A percentile compares a stretch with the other conserved stretches of the same genome.
phyloP scores from a whole-genome alignment of 1,140 invertebrate genomes.

The Drosophila funebris region DNA sequence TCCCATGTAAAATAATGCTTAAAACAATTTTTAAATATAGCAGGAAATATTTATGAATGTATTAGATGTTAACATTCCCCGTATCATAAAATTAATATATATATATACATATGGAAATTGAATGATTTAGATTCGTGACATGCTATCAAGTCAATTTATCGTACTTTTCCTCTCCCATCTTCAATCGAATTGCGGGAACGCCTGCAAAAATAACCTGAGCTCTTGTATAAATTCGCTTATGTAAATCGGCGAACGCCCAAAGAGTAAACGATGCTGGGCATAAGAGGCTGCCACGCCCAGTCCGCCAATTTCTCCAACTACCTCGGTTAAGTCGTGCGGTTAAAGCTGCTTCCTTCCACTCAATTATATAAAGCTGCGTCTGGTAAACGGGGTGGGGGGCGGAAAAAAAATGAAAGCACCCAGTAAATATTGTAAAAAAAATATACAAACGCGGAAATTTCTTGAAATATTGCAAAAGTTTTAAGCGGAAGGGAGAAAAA shows the following conservation, averaged over 20 bases:
- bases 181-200: not conserved
- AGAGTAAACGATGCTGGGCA: slow-evolving; percentile 8
- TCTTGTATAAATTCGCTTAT: slow-evolving; percentile 1
- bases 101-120: not conserved
- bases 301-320: slow-evolving; percentile 21
- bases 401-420: slow-evolving; percentile 29
- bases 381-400: slow-evolving; percentile 6
- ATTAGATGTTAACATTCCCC: not conserved
- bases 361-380: slow-evolving; percentile 67
- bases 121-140: not conserved
- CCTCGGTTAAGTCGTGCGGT: slow-evolving; percentile 61
- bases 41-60: too few relatives aligned
- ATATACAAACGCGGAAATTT: slow-evolving; percentile 53
- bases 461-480: slow-evolving; percentile 70
- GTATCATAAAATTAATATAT: not conserved
- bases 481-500: slow-evolving; percentile 8
- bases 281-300: slow-evolving; percentile 1
- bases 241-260: too few relatives aligned
- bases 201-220: not conserved
- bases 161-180: not conserved
- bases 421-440: slow-evolving; percentile 41
- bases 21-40: too few relatives aligned
- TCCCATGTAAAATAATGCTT: too few relatives aligned
- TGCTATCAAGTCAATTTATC: not conserved
- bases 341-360: slow-evolving; percentile 70